Evolutionary conservation across 2,797 vertebrate genomes (phyloP), one percentile per base, ranked within the genome.

Genomic region (Mycteria americana): DNA sequence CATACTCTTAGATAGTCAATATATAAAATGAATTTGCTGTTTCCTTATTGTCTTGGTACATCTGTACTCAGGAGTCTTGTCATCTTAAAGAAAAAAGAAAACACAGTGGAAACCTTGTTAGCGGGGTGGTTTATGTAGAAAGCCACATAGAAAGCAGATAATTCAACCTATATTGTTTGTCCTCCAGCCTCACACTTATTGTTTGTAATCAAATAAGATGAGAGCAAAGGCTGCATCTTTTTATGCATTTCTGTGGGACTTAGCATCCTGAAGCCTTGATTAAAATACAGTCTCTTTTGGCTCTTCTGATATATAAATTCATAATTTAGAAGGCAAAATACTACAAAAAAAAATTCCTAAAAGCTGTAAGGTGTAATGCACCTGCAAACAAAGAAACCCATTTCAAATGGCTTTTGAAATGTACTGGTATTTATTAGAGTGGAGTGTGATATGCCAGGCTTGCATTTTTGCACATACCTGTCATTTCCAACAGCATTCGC

Each of bases 401-500:
- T 82, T 65, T 48, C 16, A 45, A 43, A 73, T 77, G 65, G 41
- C 59, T 59, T 82, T 87, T 82, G 88, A 96, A 76, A 85, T n/a
- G 53, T 13, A 78, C 23, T 82, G 3, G 35, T 56, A 62, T 67
- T 88, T 88, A 70, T 90, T 89, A 89, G 77, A 15, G 51, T 46
- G 28, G 54, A 84, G 73, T 39, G 76, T 37, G 75, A 88, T 87
- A 87, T 43, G 21, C n/a, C 89, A 85, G 76, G 85, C 83, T 73
- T 62, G 28, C 86, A 84, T 93, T 60, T 95, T 80, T 69, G 85
- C 70, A 83, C 59, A 51, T 76, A 86, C 72, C 94, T 92, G 94
- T 96, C 92, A 95, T 93, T 96, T 92, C 79, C 81, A 91, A 76
- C 74, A 43, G 39, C 19, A 25, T 33, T 82, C 24, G 17, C 73